Percentiles rank a stretch among this genome's conserved stretches.
These are phyloP conservation scores for Diacarnus erythraeanus DNA, from an alignment of 37 sponge, comb jelly and placozoan genomes.

Conservation along the genomic window DNA sequence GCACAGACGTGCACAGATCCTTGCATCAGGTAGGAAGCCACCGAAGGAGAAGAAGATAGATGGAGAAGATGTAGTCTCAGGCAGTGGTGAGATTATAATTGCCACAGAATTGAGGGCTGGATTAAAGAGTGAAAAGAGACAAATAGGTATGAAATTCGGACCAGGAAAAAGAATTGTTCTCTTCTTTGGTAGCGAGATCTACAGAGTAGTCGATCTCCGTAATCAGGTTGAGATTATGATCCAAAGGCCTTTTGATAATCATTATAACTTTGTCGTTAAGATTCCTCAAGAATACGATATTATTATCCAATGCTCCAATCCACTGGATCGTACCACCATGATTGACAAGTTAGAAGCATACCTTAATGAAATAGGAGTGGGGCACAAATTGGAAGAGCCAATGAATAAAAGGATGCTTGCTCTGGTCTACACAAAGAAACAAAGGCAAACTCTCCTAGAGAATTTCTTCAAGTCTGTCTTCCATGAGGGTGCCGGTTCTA, in stretches of 20 bases:
- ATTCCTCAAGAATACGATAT: constrained; percentile 77
- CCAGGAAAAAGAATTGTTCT: constrained; percentile 51
- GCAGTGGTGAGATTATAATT: constrained; percentile 49
- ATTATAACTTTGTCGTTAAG: constrained; percentile 46
- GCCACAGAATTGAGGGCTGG: constrained; percentile 65
- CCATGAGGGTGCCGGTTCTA: constrained; percentile 44
- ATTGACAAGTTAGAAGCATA: constrained; percentile 60
- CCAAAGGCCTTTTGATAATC: constrained; percentile 54
- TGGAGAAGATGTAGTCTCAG: constrained; percentile 50
- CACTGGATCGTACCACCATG: constrained; percentile 44
- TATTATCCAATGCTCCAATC: constrained; percentile 34
- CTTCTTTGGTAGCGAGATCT: constrained; percentile 34
- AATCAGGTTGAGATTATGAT: constrained; percentile 46
- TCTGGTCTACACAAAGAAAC: constrained; percentile 65
- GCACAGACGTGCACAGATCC: constrained; percentile 39
- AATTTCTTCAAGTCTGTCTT: constrained; percentile 87
- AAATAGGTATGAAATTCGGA: constrained; percentile 69
- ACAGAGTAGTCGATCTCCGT: constrained; percentile 61
- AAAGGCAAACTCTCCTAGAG: constrained; percentile 74
- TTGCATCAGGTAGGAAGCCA: constrained; percentile 19
- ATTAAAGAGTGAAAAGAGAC: constrained; percentile 35
- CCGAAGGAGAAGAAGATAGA: constrained; percentile 48
- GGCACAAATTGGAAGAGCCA: constrained; percentile 48
- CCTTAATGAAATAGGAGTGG: constrained; percentile 57
- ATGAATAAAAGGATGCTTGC: constrained; percentile 36